Conservation (phyloP, 2,113 vertebrate genomes). For the Tupaia tana region DNA sequence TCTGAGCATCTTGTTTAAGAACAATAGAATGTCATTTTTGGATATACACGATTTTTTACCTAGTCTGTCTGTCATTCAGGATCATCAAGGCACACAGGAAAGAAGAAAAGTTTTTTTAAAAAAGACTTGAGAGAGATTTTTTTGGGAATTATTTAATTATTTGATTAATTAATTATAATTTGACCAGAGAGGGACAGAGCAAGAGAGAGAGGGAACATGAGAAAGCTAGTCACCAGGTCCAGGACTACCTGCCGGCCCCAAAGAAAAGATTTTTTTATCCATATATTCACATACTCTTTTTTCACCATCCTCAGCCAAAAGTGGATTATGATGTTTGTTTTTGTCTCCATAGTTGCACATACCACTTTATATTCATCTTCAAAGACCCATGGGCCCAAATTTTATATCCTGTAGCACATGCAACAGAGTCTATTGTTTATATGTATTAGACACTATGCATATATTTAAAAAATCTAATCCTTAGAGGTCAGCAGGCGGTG, state of each 20-base stretch:
- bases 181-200: too few species aligned
- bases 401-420: not conserved
- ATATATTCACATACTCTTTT: not conserved
- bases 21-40: not conserved
- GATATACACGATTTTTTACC: not conserved
- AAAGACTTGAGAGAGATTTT: too few species aligned
- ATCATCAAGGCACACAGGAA: not conserved
- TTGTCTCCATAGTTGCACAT: not conserved
- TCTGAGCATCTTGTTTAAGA: not conserved
- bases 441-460: too few species aligned
- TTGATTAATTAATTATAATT: too few species aligned
- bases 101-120: not conserved
- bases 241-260: too few species aligned
- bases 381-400: not conserved
- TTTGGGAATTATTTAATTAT: too few species aligned
- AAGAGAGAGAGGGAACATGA: too few species aligned
- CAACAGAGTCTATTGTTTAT: not conserved
- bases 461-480: not conserved
- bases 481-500: not conserved
- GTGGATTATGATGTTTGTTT: not conserved
- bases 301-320: not conserved
- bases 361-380: not conserved
- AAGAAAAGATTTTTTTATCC: not conserved
- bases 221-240: too few species aligned
- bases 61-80: not conserved